Evolutionary conservation across 2,888 invertebrate species (phyloP).

Genomic region (Leucozona laternaria): DNA sequence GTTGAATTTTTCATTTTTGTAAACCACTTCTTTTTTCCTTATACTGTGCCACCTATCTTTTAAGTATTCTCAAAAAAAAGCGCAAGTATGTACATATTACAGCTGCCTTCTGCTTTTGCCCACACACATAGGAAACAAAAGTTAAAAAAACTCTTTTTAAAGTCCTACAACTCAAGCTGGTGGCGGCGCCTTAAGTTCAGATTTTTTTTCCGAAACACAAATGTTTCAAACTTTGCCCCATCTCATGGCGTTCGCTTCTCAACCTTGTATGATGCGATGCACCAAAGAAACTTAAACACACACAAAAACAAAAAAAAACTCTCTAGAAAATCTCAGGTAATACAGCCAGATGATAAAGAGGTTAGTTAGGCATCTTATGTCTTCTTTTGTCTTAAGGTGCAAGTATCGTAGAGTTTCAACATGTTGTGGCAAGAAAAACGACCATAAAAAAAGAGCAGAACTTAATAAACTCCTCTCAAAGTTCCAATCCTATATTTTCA

Average conservation of each 20-base stretch:
- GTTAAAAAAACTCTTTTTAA: constrained; percentile 34
- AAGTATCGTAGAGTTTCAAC: constrained; percentile 32
- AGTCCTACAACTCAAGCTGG: constrained; percentile 64
- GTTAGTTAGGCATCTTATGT: constrained; percentile 41
- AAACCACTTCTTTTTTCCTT: constrained; percentile 58
- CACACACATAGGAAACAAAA: background rate
- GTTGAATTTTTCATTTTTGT: background rate
- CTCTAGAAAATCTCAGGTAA: constrained; percentile 45
- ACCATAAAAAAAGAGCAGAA: constrained; percentile 12
- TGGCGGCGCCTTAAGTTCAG: constrained; percentile 41
- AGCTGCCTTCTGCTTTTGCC: background rate
- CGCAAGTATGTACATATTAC: background rate
- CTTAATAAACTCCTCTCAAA: constrained; percentile 59
- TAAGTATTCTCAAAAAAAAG: background rate
- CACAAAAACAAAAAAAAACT: constrained; percentile 26
- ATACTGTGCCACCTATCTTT: constrained; percentile 61
- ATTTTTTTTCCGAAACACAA: constrained; percentile 16
- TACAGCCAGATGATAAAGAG: constrained; percentile 65
- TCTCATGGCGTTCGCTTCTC: background rate
- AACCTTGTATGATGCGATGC: background rate
- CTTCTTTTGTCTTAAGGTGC: constrained; percentile 39
- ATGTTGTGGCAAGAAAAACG: constrained; percentile 11
- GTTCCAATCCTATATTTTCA: constrained; percentile 34
- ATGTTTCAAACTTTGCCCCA: constrained; percentile 53
- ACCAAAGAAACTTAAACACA: constrained; percentile 19